A percentile compares a stretch with the other conserved stretches of the same genome.
Conservation (phyloP, 2,888 invertebrate genomes). For the Pseudococcus longispinus region DNA sequence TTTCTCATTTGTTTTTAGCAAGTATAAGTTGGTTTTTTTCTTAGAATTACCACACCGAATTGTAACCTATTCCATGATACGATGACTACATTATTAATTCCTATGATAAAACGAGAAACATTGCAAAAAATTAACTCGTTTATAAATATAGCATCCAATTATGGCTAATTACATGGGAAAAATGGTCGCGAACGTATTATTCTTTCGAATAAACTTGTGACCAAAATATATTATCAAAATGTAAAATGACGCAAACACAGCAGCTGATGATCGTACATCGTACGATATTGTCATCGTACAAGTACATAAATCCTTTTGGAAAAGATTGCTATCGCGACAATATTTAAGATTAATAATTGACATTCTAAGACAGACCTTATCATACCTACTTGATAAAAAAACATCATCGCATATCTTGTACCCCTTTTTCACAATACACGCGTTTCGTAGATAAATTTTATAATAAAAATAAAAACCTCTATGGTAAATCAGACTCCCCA, state of each 20-base stretch:
- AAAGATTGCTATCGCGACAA: not conserved
- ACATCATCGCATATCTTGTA: not conserved
- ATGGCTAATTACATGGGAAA: not conserved
- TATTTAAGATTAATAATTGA: not conserved
- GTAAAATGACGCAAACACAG: not conserved
- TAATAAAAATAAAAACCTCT: not conserved
- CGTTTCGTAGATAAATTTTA: not conserved
- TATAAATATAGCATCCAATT: not conserved
- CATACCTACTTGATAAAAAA: not conserved
- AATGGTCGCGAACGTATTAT: not conserved
- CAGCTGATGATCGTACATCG: not conserved
- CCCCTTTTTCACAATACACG: not conserved
- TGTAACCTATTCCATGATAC: not conserved
- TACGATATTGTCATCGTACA: not conserved
- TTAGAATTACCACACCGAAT: not conserved
- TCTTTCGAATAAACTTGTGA: not conserved
- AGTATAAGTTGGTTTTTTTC: not conserved
- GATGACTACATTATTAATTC: not conserved
- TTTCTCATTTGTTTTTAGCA: not conserved
- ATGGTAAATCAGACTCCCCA: not conserved
- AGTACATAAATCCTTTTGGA: not conserved
- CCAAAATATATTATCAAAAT: not conserved
- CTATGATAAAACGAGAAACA: not conserved
- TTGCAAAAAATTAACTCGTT: not conserved
- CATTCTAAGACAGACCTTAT: not conserved